Evolutionary conservation across 1,140 invertebrate genomes (phyloP).

Genomic region (Leptestheria dahalacensis): DNA sequence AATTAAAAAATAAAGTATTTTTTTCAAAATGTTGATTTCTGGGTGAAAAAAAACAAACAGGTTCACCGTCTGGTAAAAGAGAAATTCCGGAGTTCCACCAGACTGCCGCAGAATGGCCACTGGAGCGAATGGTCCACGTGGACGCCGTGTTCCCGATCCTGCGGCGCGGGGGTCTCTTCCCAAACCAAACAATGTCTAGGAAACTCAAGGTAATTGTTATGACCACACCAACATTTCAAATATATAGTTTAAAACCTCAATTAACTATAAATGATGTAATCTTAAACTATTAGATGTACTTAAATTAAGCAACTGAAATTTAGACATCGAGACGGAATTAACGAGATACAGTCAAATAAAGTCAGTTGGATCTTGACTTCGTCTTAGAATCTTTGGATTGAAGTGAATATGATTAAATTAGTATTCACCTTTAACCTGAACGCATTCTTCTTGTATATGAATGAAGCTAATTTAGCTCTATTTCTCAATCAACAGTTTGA

Average conservation of each 20-base stretch:
- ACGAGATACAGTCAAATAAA: not conserved
- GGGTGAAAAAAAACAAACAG: too few relatives aligned
- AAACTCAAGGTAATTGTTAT: not conserved
- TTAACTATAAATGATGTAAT: not conserved
- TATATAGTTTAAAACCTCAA: not conserved
- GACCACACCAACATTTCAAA: not conserved
- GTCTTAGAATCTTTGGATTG: too few relatives aligned
- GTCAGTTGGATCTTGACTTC: not conserved
- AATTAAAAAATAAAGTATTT: too few relatives aligned
- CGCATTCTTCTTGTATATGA: too few relatives aligned
- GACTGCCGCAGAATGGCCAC: not conserved
- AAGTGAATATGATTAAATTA: too few relatives aligned
- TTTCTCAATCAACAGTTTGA: too few relatives aligned
- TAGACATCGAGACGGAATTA: not conserved
- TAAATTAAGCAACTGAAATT: not conserved
- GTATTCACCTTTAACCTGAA: too few relatives aligned
- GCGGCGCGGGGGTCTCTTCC: not conserved
- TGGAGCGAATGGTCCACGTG: not conserved
- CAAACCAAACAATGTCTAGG: not conserved
- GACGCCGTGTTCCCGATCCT: not conserved
- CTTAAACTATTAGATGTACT: not conserved
- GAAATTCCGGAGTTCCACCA: not conserved
- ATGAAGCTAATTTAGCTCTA: too few relatives aligned
- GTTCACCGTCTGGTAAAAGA: not conserved
- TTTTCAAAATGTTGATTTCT: too few relatives aligned